Conservation (phyloP, 2,797 vertebrate species). For the Poecile montanus region DNA sequence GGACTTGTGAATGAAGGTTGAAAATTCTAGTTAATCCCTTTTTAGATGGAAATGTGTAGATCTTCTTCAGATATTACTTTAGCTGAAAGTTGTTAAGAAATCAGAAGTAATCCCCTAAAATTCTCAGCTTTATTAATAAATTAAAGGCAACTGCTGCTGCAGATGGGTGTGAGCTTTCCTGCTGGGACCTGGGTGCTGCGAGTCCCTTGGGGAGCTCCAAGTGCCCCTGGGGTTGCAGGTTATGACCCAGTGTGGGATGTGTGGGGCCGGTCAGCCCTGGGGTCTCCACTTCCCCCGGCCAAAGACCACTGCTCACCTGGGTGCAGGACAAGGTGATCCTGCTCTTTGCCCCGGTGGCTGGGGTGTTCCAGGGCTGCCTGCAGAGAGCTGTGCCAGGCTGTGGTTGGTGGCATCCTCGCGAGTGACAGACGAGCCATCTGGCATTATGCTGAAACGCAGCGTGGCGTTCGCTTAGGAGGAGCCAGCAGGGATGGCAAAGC, state of each 20-base stretch:
- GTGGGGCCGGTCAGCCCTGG: not conserved
- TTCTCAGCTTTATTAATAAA: not conserved
- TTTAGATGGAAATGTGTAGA: not conserved
- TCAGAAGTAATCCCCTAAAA: not conserved
- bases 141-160: not conserved
- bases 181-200: not conserved
- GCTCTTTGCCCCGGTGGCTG: not conserved
- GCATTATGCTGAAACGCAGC: accelerated
- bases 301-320: not conserved
- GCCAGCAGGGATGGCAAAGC: not conserved
- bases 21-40: not conserved
- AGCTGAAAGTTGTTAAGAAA: not conserved
- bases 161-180: not conserved
- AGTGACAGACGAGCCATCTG: not conserved
- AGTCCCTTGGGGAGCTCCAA: not conserved
- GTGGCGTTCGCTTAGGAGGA: not conserved
- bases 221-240: accelerated
- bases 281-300: not conserved
- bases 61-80: not conserved
- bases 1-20: not conserved
- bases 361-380: not conserved
- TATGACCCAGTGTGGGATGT: not conserved
- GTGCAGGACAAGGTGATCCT: not conserved
- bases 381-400: not conserved
- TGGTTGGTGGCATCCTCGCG: not conserved